A percentile compares a stretch with the other conserved stretches of the same genome.
Evolutionary conservation across 2,888 invertebrate genomes (phyloP).

Genomic region (Erebia ligea): DNA sequence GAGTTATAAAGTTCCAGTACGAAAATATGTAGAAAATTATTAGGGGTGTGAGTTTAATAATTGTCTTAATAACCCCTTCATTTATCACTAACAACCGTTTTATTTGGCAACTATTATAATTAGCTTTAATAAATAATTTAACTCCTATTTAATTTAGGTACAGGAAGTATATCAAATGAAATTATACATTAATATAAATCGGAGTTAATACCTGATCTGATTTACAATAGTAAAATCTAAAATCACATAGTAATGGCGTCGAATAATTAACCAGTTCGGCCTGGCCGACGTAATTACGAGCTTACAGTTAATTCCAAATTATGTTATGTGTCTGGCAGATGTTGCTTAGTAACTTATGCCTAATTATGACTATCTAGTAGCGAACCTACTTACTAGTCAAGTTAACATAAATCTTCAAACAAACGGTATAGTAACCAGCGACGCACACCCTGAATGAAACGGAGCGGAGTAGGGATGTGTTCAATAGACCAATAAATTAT

Average conservation of each 20-base stretch:
- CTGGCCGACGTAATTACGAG: conserved; percentile 12
- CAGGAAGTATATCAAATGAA: neutral
- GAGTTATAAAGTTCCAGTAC: too few relatives aligned
- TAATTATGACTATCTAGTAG: neutral
- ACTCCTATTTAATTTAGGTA: neutral
- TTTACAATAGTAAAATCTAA: conserved; percentile 11
- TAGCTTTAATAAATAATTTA: neutral
- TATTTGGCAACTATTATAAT: neutral
- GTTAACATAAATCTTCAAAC: too few relatives aligned
- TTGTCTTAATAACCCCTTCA: too few relatives aligned
- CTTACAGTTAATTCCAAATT: conserved; percentile 1
- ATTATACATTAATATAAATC: neutral
- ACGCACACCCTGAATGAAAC: too few relatives aligned
- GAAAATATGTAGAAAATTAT: too few relatives aligned
- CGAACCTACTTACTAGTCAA: neutral
- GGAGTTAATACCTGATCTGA: conserved; percentile 14
- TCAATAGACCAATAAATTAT: too few relatives aligned
- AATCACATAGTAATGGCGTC: neutral
- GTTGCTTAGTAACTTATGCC: neutral
- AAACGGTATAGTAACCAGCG: too few relatives aligned
- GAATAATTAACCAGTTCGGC: conserved; percentile 6
- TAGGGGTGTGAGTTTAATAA: too few relatives aligned
- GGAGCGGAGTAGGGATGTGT: too few relatives aligned
- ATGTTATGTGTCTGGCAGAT: neutral
- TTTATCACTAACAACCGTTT: too few relatives aligned